Base-by-base conservation (phyloP, 1,140 invertebrate genomes). In the Zaprionus camerounensis region DNA sequence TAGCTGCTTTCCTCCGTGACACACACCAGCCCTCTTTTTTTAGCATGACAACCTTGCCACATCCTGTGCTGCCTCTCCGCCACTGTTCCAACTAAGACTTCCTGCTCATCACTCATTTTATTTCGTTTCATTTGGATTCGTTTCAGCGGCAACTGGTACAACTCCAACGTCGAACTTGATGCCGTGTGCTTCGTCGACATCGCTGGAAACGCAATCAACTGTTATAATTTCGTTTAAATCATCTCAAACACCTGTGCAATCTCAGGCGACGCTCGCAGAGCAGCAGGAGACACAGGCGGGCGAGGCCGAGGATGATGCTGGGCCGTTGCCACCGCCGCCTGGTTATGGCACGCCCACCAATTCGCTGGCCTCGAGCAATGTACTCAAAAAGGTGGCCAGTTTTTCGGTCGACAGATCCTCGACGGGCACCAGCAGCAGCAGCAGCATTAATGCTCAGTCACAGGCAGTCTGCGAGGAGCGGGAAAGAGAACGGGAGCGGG, bases 361-460 rank as follows among this genome's bases (percentile, higher is more conserved):
- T 74, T 71, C 85, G 65, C 72, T 84, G 57, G 53, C 88, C 7
- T 69, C 81, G 24, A 91, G 95, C 69, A 96, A 95, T 86, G 96
- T 97, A 22, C 93, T 98, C 6, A 94, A 97, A 73, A 97, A 97
- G 93, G 96, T 98, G 20, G 96, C 97, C 22, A 97, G 96, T 44
- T 94, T 97, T 41, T 97, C 96, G 24, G 93, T 97, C 67, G 96
- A 97, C 74, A 95, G 95, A 69, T 77, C 91, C 53, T 75, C 91
- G 64, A 74, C 76, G 56, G 72, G 77, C 78, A 80, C 57, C 65
- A 62, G 73, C 71, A 59, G 51, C 71, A 69, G 76, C 56, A 59
- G 58, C 65, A 24, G 58, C 63, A 66, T 36, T 51, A 80, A 53
- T 71, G 59, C 55, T 58, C 76, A 74, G 51, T 53, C 69, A 26